Conservation (phyloP, 1,140 invertebrate species). For the Monomorium pharaonis region DNA sequence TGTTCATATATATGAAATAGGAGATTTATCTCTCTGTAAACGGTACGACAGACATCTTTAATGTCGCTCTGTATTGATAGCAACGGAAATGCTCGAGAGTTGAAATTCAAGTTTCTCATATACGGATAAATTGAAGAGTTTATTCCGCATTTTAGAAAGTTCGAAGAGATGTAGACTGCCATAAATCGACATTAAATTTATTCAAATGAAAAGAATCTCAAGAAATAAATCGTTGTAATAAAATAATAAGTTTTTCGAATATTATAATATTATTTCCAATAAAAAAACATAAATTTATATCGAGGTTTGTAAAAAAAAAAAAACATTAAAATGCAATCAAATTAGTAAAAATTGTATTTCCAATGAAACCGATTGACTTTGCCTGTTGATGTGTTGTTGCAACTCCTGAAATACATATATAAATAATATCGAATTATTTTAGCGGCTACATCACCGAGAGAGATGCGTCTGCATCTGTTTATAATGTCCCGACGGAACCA, state of each 20-base stretch:
- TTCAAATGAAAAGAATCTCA: background rate
- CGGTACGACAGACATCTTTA: background rate
- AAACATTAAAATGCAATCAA: background rate
- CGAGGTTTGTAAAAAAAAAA: background rate
- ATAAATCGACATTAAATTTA: background rate
- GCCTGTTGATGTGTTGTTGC: background rate
- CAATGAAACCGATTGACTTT: background rate
- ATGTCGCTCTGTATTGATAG: constrained; percentile 11
- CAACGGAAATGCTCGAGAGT: background rate
- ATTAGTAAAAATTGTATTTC: background rate
- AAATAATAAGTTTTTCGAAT: background rate
- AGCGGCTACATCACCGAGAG: background rate
- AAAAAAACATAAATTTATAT: background rate
- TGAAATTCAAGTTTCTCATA: background rate
- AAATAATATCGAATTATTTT: constrained; percentile 4
- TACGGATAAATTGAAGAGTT: background rate
- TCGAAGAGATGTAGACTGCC: background rate
- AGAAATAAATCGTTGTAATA: background rate
- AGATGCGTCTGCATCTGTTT: background rate
- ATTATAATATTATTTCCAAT: background rate
- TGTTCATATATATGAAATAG: background rate
- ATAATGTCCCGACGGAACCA: constrained; percentile 1
- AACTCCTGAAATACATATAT: background rate
- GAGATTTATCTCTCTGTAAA: background rate
- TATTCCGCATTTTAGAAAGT: background rate